phyloP scores from a whole-genome alignment of 2,888 invertebrate species.

The Eilema caniola region DNA sequence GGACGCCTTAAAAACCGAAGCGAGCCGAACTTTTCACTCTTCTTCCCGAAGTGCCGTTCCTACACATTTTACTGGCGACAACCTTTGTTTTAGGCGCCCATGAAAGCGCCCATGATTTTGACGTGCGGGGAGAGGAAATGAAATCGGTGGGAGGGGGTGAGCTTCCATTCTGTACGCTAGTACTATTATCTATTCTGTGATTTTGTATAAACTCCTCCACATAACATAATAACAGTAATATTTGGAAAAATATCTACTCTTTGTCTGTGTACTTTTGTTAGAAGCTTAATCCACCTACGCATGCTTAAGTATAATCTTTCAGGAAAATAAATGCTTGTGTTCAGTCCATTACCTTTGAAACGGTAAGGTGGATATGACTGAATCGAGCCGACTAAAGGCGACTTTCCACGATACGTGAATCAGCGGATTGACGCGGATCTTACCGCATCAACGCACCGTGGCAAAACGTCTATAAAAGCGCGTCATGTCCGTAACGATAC shows the following conservation, averaged over 20 bases:
- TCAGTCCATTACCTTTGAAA: constrained; percentile 3
- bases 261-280: neutral
- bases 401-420: neutral
- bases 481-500: neutral
- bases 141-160: too few relatives aligned
- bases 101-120: too few relatives aligned
- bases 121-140: too few relatives aligned
- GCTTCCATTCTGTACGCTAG: too few relatives aligned
- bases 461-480: neutral
- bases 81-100: too few relatives aligned
- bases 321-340: neutral
- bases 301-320: neutral
- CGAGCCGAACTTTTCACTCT: too few relatives aligned
- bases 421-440: too few relatives aligned
- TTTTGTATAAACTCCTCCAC: neutral
- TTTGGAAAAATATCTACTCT: neutral
- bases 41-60: too few relatives aligned
- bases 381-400: neutral
- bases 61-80: too few relatives aligned
- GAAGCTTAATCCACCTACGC: constrained; percentile 2
- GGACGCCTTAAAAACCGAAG: too few relatives aligned
- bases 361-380: neutral
- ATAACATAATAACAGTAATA: too few relatives aligned
- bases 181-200: too few relatives aligned
- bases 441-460: neutral